phyloP scores from a whole-genome alignment of 1,140 invertebrate species.

The Neodiprion lecontei region DNA sequence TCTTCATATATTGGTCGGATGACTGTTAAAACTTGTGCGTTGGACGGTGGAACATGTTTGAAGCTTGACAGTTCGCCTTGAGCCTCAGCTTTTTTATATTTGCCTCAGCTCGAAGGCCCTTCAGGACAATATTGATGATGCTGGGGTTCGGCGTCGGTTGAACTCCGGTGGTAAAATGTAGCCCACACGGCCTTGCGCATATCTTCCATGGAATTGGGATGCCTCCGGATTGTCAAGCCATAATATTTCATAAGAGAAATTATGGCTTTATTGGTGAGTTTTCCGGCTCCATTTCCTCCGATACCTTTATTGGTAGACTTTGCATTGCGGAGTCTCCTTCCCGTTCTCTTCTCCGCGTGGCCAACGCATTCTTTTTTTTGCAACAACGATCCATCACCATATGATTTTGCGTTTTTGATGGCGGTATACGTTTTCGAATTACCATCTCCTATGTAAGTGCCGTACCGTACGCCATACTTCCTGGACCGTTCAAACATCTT shows the following conservation, averaged over 20 bases:
- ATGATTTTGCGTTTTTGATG: not conserved
- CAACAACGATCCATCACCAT: not conserved
- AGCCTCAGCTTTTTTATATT: too few relatives aligned
- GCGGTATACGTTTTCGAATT: conserved; percentile 2
- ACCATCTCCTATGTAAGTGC: not conserved
- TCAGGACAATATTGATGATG: too few relatives aligned
- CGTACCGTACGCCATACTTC: not conserved
- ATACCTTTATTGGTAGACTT: not conserved
- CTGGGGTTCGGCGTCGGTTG: too few relatives aligned
- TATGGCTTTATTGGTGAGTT: not conserved
- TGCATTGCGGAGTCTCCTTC: not conserved
- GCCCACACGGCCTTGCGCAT: too few relatives aligned
- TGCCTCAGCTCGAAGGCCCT: too few relatives aligned
- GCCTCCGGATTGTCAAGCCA: not conserved
- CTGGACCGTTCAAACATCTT: not conserved
- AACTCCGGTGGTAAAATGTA: too few relatives aligned
- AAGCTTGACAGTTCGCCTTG: too few relatives aligned
- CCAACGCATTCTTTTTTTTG: conserved; percentile 3
- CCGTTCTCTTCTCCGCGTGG: not conserved
- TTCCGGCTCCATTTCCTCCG: conserved; percentile 1
- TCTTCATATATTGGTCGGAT: conserved; percentile 4
- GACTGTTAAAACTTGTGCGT: conserved; percentile 4
- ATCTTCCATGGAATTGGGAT: too few relatives aligned
- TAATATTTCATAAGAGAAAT: conserved; percentile 1
- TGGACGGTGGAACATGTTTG: not conserved